A percentile compares a stretch with the other conserved stretches of the same genome.
Evolutionary conservation across 2,113 vertebrate genomes (phyloP).

Genomic region (cattle (Bos taurus)): ARS-UCD2.0 NC_037350.1:35928001-35928500

Average conservation of each 20-base stretch:
- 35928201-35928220: background rate
- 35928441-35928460: background rate
- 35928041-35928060: background rate
- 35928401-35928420: background rate
- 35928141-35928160: background rate
- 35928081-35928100: background rate
- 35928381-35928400: background rate
- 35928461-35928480: background rate
- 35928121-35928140: background rate
- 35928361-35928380: background rate
- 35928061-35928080: background rate
- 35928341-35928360: background rate
- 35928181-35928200: background rate
- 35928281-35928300: background rate
- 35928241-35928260: background rate
- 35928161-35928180: background rate
- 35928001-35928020: background rate
- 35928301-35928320: background rate
- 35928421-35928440: background rate
- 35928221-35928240: background rate
- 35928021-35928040: background rate
- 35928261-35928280: background rate
- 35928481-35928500: background rate
- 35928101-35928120: background rate
- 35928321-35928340: background rate